Conservation (phyloP, 2,113 vertebrate species). For the Pollachius pollachius region DNA sequence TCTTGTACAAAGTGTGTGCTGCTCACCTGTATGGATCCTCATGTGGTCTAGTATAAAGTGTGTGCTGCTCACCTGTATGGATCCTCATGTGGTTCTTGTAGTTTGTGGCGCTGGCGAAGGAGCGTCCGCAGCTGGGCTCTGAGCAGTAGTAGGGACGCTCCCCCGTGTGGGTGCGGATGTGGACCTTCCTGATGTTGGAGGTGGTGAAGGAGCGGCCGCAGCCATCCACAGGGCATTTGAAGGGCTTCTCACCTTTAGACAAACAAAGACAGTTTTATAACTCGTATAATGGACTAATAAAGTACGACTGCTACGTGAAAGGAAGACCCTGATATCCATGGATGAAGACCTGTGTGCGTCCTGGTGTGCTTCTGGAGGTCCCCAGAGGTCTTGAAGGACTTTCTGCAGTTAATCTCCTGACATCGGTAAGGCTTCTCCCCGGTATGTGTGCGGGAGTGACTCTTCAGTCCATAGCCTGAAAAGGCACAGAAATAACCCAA, state of each 20-base stretch:
- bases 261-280: neutral
- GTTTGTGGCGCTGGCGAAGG: constrained; percentile 97
- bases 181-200: constrained; percentile 98
- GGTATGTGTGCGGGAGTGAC: constrained; percentile 95
- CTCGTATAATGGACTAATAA: neutral
- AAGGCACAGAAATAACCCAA: constrained; percentile 1
- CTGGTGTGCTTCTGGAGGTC: constrained; percentile 97
- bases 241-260: constrained; percentile 90
- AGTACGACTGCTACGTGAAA: too few relatives aligned
- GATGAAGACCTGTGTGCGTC: constrained; percentile 88
- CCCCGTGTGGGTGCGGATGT: constrained; percentile 96
- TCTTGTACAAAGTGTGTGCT: too few relatives aligned
- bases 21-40: too few relatives aligned
- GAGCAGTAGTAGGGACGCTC: constrained; percentile 98
- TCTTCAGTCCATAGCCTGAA: constrained; percentile 93
- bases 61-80: constrained; percentile 82
- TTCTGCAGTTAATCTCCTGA: constrained; percentile 93
- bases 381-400: constrained; percentile 98
- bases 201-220: constrained; percentile 98
- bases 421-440: constrained; percentile 98
- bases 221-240: constrained; percentile 95
- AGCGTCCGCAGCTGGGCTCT: constrained; percentile 94
- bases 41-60: too few relatives aligned
- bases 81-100: constrained; percentile 99
- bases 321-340: too few relatives aligned